Base-by-base conservation (phyloP, 2,888 invertebrate genomes). In the Nesidiocoris tenuis region DNA sequence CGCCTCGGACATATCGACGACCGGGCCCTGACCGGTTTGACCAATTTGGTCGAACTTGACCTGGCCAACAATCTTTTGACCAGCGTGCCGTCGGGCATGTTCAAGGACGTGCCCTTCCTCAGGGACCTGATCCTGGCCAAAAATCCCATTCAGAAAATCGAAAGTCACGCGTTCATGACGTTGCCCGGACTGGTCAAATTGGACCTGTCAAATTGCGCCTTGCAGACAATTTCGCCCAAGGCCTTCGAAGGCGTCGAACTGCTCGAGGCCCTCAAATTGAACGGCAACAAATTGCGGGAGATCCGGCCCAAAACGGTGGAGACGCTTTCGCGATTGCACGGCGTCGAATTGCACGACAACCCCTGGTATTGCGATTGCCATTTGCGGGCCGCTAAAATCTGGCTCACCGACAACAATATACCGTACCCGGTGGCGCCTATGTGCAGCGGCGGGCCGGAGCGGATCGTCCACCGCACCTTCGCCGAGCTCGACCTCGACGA, bases 291-390 rank as follows among this genome's bases (percentile, higher is more conserved):
- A 80, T 86, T 95, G 77, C 92, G 92, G 0, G 89, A 93, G 81
- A 87, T 94, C 81, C 87, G 88, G 82, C 91, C 91, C 68, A 87
- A 86, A 78, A 88, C 88, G 82, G 88, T 91, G 80, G 86, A 92
- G 71, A 91, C 93, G 17, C 89, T 90, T 78, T 89, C 90, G 68
- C 79, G 91, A 91, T 85, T 95, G 80, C 90, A 92, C 81, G 93
- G 92, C 76, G 88, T 95, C 76, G 90, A 92, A 82, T 85, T 95
- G 80, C 91, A 94, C 83, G 91, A 91, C 83, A 95, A 95, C 86
- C 91, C 91, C 79, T 95, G 95, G 95, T 88, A 89, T 81, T 95
- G 95, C 84, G 93, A 95, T 84, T 95, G 95, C 84, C 88, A 90
- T 80, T 86, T 95, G 82, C 85, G 90, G 80, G 90, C 91, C 81